Evolutionary conservation across 2,888 invertebrate genomes (phyloP).

Genomic region (Lasius fuliginosus): DNA sequence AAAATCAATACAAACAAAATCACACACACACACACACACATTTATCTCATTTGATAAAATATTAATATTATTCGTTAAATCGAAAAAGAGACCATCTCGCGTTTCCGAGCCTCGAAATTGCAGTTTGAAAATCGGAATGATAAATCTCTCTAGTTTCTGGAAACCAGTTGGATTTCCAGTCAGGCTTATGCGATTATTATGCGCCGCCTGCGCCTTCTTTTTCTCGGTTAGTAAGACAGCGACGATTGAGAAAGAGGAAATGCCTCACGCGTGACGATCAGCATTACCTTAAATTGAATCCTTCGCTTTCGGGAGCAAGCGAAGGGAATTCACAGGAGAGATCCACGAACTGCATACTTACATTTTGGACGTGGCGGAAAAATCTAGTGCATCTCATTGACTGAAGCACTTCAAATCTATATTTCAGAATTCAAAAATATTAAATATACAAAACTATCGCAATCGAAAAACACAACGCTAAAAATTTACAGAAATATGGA

Average conservation of each 20-base stretch:
- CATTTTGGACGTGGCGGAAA: constrained; percentile 41
- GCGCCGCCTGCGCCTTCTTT: constrained; percentile 51
- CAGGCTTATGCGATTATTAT: constrained; percentile 77
- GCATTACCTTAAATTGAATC: constrained; percentile 63
- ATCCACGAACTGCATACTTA: constrained; percentile 52
- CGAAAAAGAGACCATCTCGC: neutral
- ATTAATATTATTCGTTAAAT: constrained; percentile 5
- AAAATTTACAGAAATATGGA: neutral
- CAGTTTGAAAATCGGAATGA: constrained; percentile 55
- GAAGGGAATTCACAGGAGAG: constrained; percentile 46
- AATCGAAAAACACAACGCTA: neutral
- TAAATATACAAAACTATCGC: neutral
- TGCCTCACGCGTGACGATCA: constrained; percentile 53
- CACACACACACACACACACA: no score
- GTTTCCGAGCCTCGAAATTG: constrained; percentile 46
- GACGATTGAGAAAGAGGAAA: constrained; percentile 29
- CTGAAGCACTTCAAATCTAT: constrained; percentile 13
- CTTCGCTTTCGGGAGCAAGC: constrained; percentile 56
- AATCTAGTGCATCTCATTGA: constrained; percentile 47
- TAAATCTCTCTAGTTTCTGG: constrained; percentile 69
- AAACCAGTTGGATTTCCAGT: constrained; percentile 64
- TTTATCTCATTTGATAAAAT: neutral
- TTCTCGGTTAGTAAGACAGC: constrained; percentile 46
- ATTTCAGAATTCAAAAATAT: neutral
- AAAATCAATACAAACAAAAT: neutral